Percentiles rank a stretch among this genome's conserved stretches.
Evolutionary conservation across 2,113 vertebrate genomes (phyloP).

Genomic region (Numenius arquata): DNA sequence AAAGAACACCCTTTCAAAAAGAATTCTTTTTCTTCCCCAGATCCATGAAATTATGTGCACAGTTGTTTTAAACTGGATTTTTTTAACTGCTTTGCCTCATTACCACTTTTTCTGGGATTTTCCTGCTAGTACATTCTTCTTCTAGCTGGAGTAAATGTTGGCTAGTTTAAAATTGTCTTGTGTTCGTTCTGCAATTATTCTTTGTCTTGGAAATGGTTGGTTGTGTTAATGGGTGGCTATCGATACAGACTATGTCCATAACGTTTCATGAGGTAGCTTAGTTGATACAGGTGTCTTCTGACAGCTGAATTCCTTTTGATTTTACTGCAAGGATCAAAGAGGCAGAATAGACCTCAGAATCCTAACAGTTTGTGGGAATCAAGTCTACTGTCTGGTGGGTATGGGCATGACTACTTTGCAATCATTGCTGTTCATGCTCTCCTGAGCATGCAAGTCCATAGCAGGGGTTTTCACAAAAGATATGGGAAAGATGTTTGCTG

Average conservation of each 20-base stretch:
- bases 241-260: not conserved
- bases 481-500: not conserved
- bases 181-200: not conserved
- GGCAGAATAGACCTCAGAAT: not conserved
- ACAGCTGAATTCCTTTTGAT: not conserved
- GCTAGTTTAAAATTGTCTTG: not conserved
- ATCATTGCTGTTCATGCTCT: not conserved
- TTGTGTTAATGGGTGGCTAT: not conserved
- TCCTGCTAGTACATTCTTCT: not conserved
- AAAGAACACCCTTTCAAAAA: not conserved
- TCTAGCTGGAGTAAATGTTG: not conserved
- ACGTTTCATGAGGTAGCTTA: not conserved
- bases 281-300: not conserved
- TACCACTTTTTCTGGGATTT: not conserved
- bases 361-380: not conserved
- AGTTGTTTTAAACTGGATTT: not conserved
- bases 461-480: not conserved
- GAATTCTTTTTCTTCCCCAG: not conserved
- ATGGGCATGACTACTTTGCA: not conserved
- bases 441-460: not conserved
- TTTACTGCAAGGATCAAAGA: not conserved
- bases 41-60: not conserved
- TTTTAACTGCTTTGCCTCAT: not conserved
- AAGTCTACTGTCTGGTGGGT: not conserved
- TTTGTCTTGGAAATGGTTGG: not conserved